These are phyloP conservation scores for Varanus salvator DNA, from an alignment of 2,113 vertebrate species.

Conservation along the genomic window DNA sequence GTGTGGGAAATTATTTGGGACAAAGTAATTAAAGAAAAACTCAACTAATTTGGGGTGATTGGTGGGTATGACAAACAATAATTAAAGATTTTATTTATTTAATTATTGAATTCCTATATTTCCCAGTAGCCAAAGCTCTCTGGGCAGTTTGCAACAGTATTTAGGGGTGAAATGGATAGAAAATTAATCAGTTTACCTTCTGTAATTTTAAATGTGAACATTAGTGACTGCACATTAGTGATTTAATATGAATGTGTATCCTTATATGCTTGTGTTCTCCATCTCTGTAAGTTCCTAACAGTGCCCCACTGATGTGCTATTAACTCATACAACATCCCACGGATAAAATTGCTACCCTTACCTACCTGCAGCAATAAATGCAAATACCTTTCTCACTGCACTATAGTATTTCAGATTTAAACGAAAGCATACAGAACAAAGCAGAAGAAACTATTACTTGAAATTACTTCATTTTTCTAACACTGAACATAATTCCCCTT, in stretches of 20 bases:
- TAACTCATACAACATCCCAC: not conserved
- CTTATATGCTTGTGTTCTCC: not conserved
- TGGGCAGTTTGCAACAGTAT: too few relatives aligned
- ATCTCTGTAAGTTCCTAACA: not conserved
- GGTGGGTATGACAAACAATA: not conserved
- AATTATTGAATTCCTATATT: too few relatives aligned
- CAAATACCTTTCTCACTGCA: not conserved
- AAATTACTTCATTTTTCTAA: not conserved
- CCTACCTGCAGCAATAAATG: not conserved
- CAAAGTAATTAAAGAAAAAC: not conserved
- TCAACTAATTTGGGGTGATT: not conserved
- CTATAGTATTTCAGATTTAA: not conserved
- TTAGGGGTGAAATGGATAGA: not conserved
- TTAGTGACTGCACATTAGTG: not conserved
- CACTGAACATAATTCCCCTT: not conserved
- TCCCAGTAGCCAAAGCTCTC: too few relatives aligned
- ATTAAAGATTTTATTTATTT: slow-evolving; percentile 3
- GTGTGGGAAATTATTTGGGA: not conserved
- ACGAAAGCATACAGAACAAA: too few relatives aligned
- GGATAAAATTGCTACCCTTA: not conserved
- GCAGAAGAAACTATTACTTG: not conserved
- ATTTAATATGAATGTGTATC: not conserved
- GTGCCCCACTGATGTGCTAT: not conserved
- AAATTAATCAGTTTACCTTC: not conserved
- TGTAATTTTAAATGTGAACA: not conserved